phyloP scores from a whole-genome alignment of 2,797 vertebrate species.

The Sebastes oblongus region DNA sequence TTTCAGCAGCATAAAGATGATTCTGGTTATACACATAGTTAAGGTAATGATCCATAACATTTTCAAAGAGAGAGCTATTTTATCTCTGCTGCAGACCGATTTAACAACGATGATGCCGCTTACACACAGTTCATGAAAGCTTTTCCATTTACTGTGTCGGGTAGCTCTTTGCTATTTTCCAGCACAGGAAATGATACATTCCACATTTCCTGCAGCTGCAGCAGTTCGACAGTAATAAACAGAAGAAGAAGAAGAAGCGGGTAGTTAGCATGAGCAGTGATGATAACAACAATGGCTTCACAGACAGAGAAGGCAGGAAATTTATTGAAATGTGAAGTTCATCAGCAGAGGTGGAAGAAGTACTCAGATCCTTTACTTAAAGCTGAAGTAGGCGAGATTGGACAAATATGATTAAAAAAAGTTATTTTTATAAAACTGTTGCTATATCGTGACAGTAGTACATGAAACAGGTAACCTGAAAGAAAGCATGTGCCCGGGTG shows the following conservation, averaged over 20 bases:
- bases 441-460: too few species aligned
- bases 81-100: conserved; percentile 6
- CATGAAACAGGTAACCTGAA: too few species aligned
- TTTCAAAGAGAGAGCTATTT: conserved; percentile 16
- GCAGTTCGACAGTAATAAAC: background rate
- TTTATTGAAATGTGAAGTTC: background rate
- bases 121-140: conserved; percentile 1
- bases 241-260: background rate
- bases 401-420: too few species aligned
- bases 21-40: conserved; percentile 7
- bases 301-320: background rate
- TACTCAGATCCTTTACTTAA: too few species aligned
- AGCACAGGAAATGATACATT: conserved; percentile 21
- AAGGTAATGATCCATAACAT: conserved; percentile 24
- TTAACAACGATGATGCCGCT: conserved; percentile 5
- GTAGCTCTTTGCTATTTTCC: conserved; percentile 1
- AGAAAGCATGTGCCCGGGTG: fast-evolving
- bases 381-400: too few species aligned
- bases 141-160: conserved; percentile 15
- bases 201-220: conserved; percentile 20
- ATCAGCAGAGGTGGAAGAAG: background rate
- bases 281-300: background rate
- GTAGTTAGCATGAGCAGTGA: background rate
- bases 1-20: conserved; percentile 12
- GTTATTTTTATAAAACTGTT: too few species aligned